Base-by-base conservation (phyloP, 2,797 vertebrate genomes). In the Smutsia temminckii region DNA sequence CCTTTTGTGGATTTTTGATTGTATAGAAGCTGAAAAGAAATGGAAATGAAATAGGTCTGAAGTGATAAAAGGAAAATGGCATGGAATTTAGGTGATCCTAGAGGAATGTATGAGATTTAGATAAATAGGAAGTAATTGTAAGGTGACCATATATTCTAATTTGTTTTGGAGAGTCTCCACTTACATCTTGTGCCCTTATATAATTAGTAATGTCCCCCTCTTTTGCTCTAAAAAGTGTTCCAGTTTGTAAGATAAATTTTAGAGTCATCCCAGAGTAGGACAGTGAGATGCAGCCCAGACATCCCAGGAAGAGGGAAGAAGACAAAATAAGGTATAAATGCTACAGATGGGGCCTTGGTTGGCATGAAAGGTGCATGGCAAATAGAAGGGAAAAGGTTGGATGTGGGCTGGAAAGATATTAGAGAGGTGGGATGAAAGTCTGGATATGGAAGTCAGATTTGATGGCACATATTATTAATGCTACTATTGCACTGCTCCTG, bases 181-280 rank as follows among this genome's bases (percentile, higher is more conserved):
- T 72, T 23, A 55, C 61, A 75, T 2, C 18, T 77, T 74, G 40
- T 29, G 27, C 71, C 34, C 34, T 85, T 32, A 5, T 71, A 84
- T 68, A 40, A 63, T 89, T 80, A 77, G n/a, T 75, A 57, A 64
- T 32, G 16, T 25, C 11, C 49, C 18, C 29, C 16, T 25, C 29
- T 61, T 97, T 87, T 79, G 63, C 49, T 93, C 23, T 92, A 8
- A 57, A 84, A 84, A 66, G 16, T 89, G 21, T 32, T 23, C 32
- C 6, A 8, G n/a, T 89, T 71, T 61, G 2, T 61, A 81, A 55
- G 61, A 32, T 59, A 49, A 40, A 84, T 78, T 74, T 79, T 79
- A 55, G 55, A 80, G 40, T 10, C 16, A 71, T 12, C 3, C 8
- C 77, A 42, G 8, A 83, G 57, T 87, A 57, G 64, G 40, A 34